Evolutionary conservation across 2,888 invertebrate species (phyloP).

Genomic region (Xestoiulus laeticollis): DNA sequence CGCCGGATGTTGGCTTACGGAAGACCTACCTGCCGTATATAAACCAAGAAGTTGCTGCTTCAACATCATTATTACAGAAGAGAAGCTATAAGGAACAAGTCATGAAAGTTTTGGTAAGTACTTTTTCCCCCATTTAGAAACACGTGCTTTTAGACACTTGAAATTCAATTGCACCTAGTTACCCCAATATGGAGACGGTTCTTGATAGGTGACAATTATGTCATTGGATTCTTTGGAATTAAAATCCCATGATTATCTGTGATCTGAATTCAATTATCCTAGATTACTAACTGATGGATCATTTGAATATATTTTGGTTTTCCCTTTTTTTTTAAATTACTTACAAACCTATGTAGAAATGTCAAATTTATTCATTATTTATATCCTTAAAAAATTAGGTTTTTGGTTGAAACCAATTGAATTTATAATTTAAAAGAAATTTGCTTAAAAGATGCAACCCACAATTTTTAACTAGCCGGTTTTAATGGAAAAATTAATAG

Average conservation of each 20-base stretch:
- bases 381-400: not conserved
- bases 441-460: too few species aligned
- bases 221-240: not conserved
- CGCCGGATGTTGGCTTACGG: slow-evolving; percentile 45
- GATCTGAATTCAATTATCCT: slow-evolving; percentile 5
- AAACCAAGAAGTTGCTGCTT: slow-evolving; percentile 39
- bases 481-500: too few species aligned
- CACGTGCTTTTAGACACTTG: not conserved
- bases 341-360: not conserved
- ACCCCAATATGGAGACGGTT: slow-evolving; percentile 22
- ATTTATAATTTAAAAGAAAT: not conserved
- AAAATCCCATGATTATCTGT: not conserved
- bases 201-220: not conserved
- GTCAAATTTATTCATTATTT: not conserved
- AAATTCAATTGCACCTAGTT: not conserved
- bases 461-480: too few species aligned
- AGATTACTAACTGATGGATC: not conserved
- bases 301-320: not conserved
- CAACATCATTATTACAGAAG: slow-evolving; percentile 38
- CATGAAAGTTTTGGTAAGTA: slow-evolving; percentile 47
- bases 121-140: not conserved
- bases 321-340: not conserved
- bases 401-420: not conserved
- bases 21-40: slow-evolving; percentile 45
- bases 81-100: slow-evolving; percentile 20